These are phyloP conservation scores for Trichechus manatus DNA, from an alignment of 2,113 vertebrate genomes.

Conservation along the genomic window DNA sequence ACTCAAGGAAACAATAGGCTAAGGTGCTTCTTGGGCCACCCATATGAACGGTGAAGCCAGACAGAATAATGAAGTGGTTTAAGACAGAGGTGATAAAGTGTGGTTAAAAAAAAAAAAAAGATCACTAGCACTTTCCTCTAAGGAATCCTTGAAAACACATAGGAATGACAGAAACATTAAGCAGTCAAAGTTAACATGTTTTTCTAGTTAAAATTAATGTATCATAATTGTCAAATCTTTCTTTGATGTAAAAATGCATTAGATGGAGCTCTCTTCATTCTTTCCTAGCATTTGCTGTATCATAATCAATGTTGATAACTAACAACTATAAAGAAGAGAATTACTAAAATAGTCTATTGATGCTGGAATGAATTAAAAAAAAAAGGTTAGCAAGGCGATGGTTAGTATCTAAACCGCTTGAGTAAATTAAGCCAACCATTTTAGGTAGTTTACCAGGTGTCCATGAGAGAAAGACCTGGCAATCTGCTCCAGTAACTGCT, in stretches of 20 bases:
- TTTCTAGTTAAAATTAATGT: background rate
- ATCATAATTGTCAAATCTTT: background rate
- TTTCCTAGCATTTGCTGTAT: background rate
- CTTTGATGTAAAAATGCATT: background rate
- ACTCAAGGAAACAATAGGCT: no score
- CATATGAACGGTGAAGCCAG: background rate
- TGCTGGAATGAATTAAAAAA: background rate
- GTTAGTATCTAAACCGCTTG: background rate
- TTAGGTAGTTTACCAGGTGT: background rate
- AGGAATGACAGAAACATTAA: background rate
- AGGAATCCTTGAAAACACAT: background rate
- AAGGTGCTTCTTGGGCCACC: no score
- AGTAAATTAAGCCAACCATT: background rate
- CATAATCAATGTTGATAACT: background rate
- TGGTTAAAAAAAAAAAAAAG: constrained; percentile 28
- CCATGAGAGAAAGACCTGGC: no score
- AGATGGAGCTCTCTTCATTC: background rate
- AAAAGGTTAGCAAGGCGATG: background rate
- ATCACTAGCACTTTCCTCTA: background rate
- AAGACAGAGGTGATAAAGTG: background rate
- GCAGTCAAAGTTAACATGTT: background rate
- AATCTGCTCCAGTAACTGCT: no score
- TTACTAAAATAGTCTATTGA: background rate
- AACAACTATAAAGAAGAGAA: background rate
- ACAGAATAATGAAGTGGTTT: background rate